Conservation (phyloP, 2,797 vertebrate genomes). For the Merluccius polli region DNA sequence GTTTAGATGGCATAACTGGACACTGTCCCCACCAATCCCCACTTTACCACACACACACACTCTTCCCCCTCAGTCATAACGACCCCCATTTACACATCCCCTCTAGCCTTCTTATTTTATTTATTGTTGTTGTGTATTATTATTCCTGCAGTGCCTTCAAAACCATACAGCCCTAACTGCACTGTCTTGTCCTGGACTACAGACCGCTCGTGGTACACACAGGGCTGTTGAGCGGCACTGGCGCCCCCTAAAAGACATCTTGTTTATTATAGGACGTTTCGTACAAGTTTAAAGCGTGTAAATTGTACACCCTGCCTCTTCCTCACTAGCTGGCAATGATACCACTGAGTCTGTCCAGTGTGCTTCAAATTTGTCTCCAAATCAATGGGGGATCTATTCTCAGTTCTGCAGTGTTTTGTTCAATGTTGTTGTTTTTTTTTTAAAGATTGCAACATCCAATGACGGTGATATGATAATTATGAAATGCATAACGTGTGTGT, state of each 20-base stretch:
- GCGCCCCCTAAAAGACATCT: not conserved
- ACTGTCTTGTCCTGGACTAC: not conserved
- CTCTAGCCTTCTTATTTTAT: not conserved
- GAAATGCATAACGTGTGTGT: not conserved
- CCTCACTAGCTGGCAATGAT: not conserved
- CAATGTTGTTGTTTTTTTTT: not conserved
- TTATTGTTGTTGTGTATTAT: not conserved
- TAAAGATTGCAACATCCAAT: not conserved
- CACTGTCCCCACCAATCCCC: no score
- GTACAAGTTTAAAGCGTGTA: not conserved
- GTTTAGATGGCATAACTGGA: no score
- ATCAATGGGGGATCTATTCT: not conserved
- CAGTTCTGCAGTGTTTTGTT: not conserved
- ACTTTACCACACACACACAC: not conserved
- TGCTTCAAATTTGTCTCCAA: not conserved
- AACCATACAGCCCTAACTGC: not conserved
- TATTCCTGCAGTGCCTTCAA: not conserved
- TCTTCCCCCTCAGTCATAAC: not conserved
- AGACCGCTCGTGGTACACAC: not conserved
- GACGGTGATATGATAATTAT: not conserved
- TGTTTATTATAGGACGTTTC: not conserved
- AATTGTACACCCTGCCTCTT: not conserved
- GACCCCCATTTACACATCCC: not conserved
- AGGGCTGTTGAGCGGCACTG: not conserved
- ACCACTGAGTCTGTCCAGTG: not conserved